These are phyloP conservation scores for Doryteuthis pealeii DNA, from an alignment of 1,140 invertebrate species.

Conservation along the genomic window DNA sequence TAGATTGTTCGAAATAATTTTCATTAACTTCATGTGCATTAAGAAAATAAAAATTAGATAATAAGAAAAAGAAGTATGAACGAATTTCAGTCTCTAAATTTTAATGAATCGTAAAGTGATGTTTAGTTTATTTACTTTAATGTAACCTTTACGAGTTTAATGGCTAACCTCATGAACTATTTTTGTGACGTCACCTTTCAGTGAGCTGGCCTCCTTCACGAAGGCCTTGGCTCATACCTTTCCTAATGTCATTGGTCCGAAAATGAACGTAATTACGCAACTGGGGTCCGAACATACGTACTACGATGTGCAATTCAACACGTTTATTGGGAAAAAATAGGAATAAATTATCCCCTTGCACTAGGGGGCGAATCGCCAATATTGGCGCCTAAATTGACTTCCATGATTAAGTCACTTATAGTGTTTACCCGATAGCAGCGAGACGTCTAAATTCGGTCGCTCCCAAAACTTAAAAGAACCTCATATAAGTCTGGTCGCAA, in stretches of 20 bases:
- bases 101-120: neutral
- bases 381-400: no score
- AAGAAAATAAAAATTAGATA: neutral
- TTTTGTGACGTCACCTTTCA: neutral
- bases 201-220: neutral
- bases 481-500: no score
- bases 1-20: neutral
- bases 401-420: no score
- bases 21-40: neutral
- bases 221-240: neutral
- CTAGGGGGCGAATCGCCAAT: no score
- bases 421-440: no score
- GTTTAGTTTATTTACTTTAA: neutral
- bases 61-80: neutral
- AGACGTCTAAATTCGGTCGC: no score
- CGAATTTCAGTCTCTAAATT: neutral
- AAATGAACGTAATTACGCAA: neutral
- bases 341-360: no score
- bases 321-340: no score
- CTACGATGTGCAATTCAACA: no score
- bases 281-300: neutral
- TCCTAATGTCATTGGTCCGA: neutral
- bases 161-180: neutral
- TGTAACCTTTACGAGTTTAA: neutral
- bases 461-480: no score